These are phyloP conservation scores for Macroglossus sobrinus DNA, from an alignment of 2,113 vertebrate species.

Conservation along the genomic window DNA sequence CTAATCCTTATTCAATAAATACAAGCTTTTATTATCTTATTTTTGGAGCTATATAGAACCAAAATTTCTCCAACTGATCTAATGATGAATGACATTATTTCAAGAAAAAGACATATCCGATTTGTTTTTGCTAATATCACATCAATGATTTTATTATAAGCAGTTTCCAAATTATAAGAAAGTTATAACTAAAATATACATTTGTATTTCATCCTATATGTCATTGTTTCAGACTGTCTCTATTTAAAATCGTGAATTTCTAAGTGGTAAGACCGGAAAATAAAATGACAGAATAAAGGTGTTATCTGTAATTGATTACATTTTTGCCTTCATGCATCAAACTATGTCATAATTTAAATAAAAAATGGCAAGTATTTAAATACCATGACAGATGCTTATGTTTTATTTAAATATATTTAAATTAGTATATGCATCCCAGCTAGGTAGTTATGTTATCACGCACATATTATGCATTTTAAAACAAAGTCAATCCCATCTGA, in stretches of 20 bases:
- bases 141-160: conserved; percentile 6
- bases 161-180: not conserved
- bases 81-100: not conserved
- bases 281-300: conserved; percentile 17
- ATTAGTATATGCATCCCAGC: not conserved
- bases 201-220: not conserved
- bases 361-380: conserved; percentile 17
- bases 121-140: not conserved
- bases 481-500: not conserved
- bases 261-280: not conserved
- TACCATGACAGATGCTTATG: not conserved
- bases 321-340: not conserved
- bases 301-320: not conserved
- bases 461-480: not conserved
- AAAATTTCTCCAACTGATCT: conserved; percentile 18
- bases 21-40: not conserved
- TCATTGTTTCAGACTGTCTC: not conserved
- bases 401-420: not conserved
- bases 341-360: conserved; percentile 34
- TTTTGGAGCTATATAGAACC: not conserved
- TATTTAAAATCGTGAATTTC: not conserved
- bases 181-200: not conserved
- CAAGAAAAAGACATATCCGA: conserved; percentile 6
- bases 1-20: not conserved
- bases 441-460: not conserved